Percentiles rank a stretch among this genome's conserved stretches.
These are phyloP conservation scores for Rotaria magnacalcarata DNA, from an alignment of 2,888 invertebrate genomes.

Conservation along the genomic window DNA sequence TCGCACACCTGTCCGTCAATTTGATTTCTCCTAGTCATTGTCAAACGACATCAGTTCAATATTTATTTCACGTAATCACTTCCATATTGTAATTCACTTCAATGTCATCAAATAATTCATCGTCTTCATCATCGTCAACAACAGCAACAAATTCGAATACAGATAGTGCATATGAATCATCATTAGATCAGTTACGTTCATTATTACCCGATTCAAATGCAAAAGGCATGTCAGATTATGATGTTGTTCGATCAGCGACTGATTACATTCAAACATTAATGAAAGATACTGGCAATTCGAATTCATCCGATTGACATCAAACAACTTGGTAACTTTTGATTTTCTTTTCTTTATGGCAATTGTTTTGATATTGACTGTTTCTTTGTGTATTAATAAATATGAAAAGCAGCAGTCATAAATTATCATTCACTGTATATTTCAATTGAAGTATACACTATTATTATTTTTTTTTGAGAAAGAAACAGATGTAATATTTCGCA, in stretches of 20 bases:
- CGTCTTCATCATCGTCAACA: not conserved
- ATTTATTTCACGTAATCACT: not conserved
- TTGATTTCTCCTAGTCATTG: not conserved
- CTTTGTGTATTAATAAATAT: too few relatives aligned
- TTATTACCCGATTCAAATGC: not conserved
- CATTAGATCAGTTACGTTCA: slow-evolving; percentile 31
- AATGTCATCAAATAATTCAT: not conserved
- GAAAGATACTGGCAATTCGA: not conserved
- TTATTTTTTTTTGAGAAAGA: too few relatives aligned
- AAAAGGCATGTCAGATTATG: slow-evolving; percentile 2
- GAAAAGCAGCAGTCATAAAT: too few relatives aligned
- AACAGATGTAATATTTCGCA: too few relatives aligned
- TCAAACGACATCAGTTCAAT: not conserved
- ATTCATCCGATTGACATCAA: not conserved
- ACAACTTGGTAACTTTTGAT: not conserved
- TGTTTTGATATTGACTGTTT: not conserved
- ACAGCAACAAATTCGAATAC: not conserved
- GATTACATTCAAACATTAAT: slow-evolving; percentile 31
- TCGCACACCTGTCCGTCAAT: not conserved
- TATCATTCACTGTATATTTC: too few relatives aligned
- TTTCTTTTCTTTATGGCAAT: too few relatives aligned
- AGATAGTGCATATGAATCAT: not conserved
- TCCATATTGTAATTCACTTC: not conserved
- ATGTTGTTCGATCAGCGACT: slow-evolving; percentile 16
- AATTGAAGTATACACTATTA: too few relatives aligned